Evolutionary conservation across 2,113 vertebrate species (phyloP), one percentile per base, ranked within the genome.

Genomic region (Mastomys natalensis): DNA sequence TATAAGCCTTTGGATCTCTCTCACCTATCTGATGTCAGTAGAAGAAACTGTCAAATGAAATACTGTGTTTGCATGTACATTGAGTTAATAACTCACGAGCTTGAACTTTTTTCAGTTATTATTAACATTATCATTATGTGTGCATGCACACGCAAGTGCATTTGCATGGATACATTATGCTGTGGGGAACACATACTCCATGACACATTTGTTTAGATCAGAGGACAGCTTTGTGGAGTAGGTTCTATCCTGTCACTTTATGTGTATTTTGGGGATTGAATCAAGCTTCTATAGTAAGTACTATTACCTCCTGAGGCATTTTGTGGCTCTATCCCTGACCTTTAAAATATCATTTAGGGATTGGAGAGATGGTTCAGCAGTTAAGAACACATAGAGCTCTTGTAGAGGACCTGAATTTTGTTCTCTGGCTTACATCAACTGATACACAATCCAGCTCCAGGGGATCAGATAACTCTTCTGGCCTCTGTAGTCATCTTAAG

Each of bases 11-110:
- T 87, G 34, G 31, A 21, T 60, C 11, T 68, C 80, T 31, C 22
- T 94, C 8, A 40, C 82, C 48, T 7, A 5, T 53, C 9, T 94
- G 43, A 91, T 80, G 48, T 51, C 87, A 80, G 6, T 37, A 45
- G 43, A 48, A 89, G 77, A 96, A 94, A 89, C 87, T 9, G 58
- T 86, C 64, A 37, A 90, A 96, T 26, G 17, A 87, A 76, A 70
- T 74, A 60, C 13, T 60, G 16, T 16, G 60, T 88, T 90, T 66
- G 22, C 31, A 31, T 70, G 37, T 16, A 45, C 17, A 22, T 95
- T 95, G 73, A 90, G 81, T 97, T 97, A 62, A 55, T 68, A 74
- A 48, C 40, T 87, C 87, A 2, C 76, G 87, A 66, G 92, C 88
- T 13, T 43, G 60, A 64, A 45, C 40, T 64, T 31, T 64, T 58